A percentile compares a stretch with the other conserved stretches of the same genome.
phyloP scores from a whole-genome alignment of 1,140 invertebrate genomes.

The Vollenhovia emeryi region DNA sequence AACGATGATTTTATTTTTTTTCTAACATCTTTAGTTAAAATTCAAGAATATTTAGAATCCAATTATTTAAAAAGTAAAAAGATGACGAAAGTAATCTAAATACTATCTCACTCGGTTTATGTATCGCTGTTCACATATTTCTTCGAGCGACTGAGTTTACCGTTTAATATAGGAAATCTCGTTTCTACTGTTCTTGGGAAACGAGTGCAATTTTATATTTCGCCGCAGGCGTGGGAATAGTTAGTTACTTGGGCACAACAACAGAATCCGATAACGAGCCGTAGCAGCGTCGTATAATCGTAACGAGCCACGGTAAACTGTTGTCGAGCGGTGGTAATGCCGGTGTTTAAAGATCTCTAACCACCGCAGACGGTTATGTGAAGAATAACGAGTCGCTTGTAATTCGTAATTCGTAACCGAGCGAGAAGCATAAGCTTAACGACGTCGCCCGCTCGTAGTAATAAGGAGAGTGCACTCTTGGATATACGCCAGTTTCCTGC shows the following conservation, averaged over 20 bases:
- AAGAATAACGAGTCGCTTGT: conserved; percentile 34
- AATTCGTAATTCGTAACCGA: conserved; percentile 41
- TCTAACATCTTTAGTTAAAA: background rate
- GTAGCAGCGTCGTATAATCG: conserved; percentile 24
- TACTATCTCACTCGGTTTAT: background rate
- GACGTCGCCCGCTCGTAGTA: background rate
- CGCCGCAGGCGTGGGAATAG: background rate
- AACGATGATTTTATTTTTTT: background rate
- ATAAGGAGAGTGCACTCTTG: conserved; percentile 35
- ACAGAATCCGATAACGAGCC: conserved; percentile 42
- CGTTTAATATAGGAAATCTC: conserved; percentile 1
- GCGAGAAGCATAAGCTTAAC: background rate
- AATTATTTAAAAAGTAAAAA: background rate
- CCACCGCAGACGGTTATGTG: conserved; percentile 9
- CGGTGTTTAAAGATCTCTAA: conserved; percentile 5
- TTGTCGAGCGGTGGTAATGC: background rate
- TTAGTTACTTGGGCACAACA: background rate
- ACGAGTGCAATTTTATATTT: background rate
- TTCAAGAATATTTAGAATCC: background rate
- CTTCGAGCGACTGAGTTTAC: background rate
- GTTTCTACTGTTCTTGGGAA: background rate
- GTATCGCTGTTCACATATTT: background rate
- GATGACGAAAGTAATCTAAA: background rate
- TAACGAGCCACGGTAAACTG: conserved; percentile 39
- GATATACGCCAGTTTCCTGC: conserved; percentile 3